Percentiles rank a stretch among this genome's conserved stretches.
These are phyloP conservation scores for Mimachlamys varia DNA, from an alignment of 2,888 invertebrate genomes.

Conservation along the genomic window DNA sequence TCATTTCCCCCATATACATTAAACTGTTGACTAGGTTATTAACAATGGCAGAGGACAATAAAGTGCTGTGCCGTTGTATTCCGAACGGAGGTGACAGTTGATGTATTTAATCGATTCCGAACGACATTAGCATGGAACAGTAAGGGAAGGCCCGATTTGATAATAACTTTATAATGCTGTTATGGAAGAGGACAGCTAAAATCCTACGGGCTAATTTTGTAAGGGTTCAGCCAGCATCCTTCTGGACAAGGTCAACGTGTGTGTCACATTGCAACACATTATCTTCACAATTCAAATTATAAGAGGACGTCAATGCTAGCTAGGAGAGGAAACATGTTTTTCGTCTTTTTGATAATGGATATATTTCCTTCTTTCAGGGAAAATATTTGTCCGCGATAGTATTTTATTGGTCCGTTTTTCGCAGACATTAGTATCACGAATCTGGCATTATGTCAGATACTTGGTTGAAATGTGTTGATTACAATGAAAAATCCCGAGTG, in stretches of 20 bases:
- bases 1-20: neutral
- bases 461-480: no score
- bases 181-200: neutral
- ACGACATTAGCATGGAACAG: neutral
- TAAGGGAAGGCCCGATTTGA: neutral
- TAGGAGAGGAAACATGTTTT: neutral
- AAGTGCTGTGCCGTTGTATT: neutral
- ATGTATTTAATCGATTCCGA: slow-evolving; percentile 29
- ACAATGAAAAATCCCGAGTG: no score
- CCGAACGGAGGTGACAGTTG: slow-evolving; percentile 4
- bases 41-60: neutral
- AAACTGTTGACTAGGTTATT: neutral
- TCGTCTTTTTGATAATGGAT: neutral
- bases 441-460: no score
- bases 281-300: no score
- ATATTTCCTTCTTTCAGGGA: no score
- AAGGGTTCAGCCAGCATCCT: neutral
- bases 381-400: no score
- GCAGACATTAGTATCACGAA: no score
- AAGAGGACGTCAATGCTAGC: no score
- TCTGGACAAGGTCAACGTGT: neutral
- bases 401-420: no score
- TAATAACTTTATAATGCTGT: neutral
- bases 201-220: neutral
- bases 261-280: neutral